Percentiles rank a stretch among this genome's conserved stretches.
Conservation (phyloP, 2,113 vertebrate genomes). For the Cochlearius cochlearius region DNA sequence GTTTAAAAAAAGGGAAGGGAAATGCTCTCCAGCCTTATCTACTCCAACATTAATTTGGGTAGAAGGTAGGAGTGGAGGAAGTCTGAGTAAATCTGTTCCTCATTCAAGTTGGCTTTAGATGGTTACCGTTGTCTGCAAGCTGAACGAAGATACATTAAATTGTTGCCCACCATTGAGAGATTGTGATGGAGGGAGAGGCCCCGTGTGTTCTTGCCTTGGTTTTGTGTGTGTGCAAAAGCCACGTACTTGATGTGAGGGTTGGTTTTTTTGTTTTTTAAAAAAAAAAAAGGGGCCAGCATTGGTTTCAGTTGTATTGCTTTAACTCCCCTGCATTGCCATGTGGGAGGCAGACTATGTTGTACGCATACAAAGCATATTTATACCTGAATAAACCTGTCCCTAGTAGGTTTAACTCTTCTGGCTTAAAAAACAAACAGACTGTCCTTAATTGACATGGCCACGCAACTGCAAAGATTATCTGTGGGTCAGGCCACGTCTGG, state of each 20-base stretch:
- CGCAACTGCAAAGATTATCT: background rate
- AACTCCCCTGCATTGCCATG: background rate
- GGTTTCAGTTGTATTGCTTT: background rate
- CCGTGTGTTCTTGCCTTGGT: rapidly evolving
- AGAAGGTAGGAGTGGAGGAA: conserved; percentile 49
- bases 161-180: background rate
- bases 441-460: background rate
- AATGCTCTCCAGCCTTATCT: conserved; percentile 38
- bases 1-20: conserved; percentile 41
- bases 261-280: too few species aligned
- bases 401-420: background rate
- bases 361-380: background rate
- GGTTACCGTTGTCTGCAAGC: background rate
- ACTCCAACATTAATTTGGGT: conserved; percentile 21
- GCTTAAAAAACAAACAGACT: background rate
- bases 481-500: background rate
- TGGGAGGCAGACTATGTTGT: background rate
- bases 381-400: background rate
- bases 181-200: background rate
- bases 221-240: background rate
- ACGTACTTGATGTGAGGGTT: rapidly evolving
- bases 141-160: background rate
- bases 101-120: background rate
- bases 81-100: conserved; percentile 17
- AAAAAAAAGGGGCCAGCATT: background rate